phyloP scores from a whole-genome alignment of 64 coral and sea anemone species.

The Pachyseris speciosa region DNA sequence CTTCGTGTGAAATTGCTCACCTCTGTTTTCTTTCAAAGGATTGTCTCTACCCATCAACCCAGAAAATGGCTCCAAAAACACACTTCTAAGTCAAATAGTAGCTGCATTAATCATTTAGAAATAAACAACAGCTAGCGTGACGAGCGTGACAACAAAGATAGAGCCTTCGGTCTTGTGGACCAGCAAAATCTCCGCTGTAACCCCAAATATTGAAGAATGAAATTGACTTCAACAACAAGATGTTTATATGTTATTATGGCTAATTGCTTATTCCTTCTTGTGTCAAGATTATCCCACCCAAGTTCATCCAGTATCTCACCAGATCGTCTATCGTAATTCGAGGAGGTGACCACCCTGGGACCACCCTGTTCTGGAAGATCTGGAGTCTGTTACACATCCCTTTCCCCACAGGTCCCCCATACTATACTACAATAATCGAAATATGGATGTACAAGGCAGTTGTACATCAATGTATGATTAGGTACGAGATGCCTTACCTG shows the following conservation, averaged over 20 bases:
- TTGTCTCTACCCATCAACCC: too few species aligned
- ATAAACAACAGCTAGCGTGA: too few species aligned
- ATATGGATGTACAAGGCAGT: constrained; percentile 3
- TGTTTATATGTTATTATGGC: neutral
- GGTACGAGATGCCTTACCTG: neutral
- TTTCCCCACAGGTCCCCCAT: constrained; percentile 12
- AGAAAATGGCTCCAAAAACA: too few species aligned
- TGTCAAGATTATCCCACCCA: constrained; percentile 4
- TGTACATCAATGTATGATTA: constrained; percentile 33
- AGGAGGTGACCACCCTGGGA: constrained; percentile 3
- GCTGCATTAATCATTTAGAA: too few species aligned
- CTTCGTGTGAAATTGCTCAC: too few species aligned
- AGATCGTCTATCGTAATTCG: constrained; percentile 29
- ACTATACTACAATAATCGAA: constrained; percentile 48
- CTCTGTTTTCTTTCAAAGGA: too few species aligned
- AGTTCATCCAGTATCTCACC: constrained; percentile 7
- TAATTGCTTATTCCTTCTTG: neutral
- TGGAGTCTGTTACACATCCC: neutral
- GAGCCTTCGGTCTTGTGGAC: too few species aligned
- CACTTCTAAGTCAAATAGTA: too few species aligned
- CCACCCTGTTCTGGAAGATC: constrained; percentile 4
- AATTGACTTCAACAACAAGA: too few species aligned
- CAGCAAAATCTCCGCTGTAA: too few species aligned
- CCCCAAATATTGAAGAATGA: too few species aligned
- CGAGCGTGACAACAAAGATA: too few species aligned